Evolutionary conservation across 2,113 vertebrate species (phyloP), one percentile per base, ranked within the genome.

Genomic region (Uropsilus gracilis): DNA sequence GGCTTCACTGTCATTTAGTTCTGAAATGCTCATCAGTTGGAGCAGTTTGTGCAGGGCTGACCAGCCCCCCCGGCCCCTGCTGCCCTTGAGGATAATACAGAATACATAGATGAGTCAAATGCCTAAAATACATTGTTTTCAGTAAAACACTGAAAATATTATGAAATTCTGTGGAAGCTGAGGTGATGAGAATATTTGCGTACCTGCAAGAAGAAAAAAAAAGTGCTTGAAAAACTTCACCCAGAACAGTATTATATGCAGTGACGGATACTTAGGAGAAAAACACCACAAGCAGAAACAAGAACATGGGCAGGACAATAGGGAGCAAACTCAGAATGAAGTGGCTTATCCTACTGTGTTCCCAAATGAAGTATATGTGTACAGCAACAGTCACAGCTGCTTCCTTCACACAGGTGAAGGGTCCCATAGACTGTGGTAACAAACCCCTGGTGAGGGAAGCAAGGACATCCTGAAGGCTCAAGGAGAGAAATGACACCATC

Each of bases 351-450:
- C 53, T 39, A 48, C 3, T 18, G 17, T 37, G 34, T 30, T 10
- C 6, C 24, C 48, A 78, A 89, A 5, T 44, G 20, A 50, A 1
- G 32, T 24, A 1, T 2, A 28, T 4, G 0, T 30, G 9, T 28
- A 20, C 8, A 5, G 48, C 11, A 37, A 44, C 26, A 30, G 14
- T 28, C 11, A 11, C 75, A 57, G 57, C 72, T 2, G 6, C 20
- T 20, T 22, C 5, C 39, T 53, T 50, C 44, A 37, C 46, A 66
- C 4, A 20, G 0, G 1, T 6, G 64, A 94, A 39, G 72, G 77
- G 50, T 24, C 16, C 26, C 16, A 32, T 2, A 34, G 61, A 57
- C 26, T n/a, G 2, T 3, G 59, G 50, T 39, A 61, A 76, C 53
- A 71, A 39, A 76, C 22, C 73, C 73, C 39, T 84, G 72, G 0